These are phyloP conservation scores for Psilopsiagon aymara DNA, from an alignment of 2,113 vertebrate species.

Conservation along the genomic window DNA sequence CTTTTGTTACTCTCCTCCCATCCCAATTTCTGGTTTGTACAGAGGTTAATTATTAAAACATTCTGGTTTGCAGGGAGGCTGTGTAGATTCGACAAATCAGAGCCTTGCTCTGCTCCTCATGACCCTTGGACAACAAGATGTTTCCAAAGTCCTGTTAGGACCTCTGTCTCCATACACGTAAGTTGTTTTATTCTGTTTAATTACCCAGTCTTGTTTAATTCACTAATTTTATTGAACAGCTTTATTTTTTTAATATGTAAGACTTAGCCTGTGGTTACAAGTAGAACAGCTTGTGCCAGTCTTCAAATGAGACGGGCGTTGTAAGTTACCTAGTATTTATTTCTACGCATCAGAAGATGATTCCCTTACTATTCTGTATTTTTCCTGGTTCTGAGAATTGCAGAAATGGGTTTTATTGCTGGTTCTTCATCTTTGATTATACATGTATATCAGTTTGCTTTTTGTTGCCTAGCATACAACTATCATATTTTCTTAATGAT, in stretches of 20 bases:
- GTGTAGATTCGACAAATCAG: slow-evolving; percentile 95
- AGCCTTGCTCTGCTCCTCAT: slow-evolving; percentile 91
- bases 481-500: neutral
- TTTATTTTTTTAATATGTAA: neutral
- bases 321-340: neutral
- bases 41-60: slow-evolving; percentile 69
- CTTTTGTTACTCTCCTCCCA: neutral
- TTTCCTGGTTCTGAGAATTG: neutral
- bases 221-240: neutral
- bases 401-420: neutral
- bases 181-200: slow-evolving; percentile 68
- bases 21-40: slow-evolving; percentile 50
- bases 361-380: neutral
- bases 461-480: neutral
- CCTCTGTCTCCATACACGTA: slow-evolving; percentile 96
- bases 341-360: neutral
- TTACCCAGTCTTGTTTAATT: neutral
- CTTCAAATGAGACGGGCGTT: neutral
- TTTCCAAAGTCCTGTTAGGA: slow-evolving; percentile 94
- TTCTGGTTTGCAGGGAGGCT: slow-evolving; percentile 89
- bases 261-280: neutral
- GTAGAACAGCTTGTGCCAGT: neutral
- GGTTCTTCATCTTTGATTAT: neutral
- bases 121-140: slow-evolving; percentile 96
- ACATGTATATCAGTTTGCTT: neutral